phyloP scores from a whole-genome alignment of 2,797 vertebrate genomes.

The Amniataba percoides region DNA sequence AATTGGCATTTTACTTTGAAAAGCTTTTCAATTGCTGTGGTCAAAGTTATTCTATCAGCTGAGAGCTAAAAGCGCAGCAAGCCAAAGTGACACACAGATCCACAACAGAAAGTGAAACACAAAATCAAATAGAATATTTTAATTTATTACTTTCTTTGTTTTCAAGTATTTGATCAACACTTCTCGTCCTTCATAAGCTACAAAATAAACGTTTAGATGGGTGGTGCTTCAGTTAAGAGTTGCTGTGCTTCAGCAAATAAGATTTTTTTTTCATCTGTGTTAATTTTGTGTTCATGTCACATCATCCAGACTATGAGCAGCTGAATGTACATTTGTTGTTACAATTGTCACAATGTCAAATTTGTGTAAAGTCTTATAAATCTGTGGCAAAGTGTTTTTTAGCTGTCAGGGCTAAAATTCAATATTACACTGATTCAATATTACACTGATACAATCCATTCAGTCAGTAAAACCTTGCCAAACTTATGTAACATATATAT shows the following conservation, averaged over 20 bases:
- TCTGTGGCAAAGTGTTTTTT: neutral
- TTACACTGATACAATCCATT: neutral
- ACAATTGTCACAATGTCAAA: too few relatives aligned
- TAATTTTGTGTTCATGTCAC: neutral
- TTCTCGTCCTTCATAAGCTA: neutral
- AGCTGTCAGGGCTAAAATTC: neutral
- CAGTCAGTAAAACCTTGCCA: too few relatives aligned
- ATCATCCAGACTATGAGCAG: neutral
- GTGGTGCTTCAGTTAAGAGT: neutral
- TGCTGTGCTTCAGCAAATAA: too few relatives aligned
- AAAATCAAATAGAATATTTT: neutral
- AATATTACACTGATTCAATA: too few relatives aligned
- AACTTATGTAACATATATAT: too few relatives aligned
- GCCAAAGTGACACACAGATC: neutral
- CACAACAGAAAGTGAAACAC: neutral
- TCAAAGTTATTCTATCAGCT: neutral
- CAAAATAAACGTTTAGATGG: neutral
- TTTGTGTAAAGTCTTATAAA: too few relatives aligned
- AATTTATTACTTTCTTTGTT: neutral
- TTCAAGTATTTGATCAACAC: neutral
- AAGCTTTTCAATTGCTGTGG: neutral
- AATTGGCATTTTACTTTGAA: neutral
- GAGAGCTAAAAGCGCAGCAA: neutral
- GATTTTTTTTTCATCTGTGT: neutral
- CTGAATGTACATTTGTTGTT: too few relatives aligned